phyloP scores from a whole-genome alignment of 2,888 invertebrate genomes.

The Panopea generosa region DNA sequence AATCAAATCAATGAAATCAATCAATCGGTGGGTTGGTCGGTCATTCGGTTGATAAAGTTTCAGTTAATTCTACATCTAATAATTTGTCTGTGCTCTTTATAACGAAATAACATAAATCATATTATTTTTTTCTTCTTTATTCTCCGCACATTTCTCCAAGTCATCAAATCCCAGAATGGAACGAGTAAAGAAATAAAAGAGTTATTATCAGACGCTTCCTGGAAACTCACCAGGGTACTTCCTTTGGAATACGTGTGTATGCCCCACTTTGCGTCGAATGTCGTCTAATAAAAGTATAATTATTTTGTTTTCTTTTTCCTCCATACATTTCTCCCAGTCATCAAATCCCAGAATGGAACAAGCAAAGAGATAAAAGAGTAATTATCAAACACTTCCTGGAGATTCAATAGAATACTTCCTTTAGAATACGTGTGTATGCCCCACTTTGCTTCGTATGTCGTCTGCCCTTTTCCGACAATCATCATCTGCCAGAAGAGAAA shows the following conservation, averaged over 20 bases:
- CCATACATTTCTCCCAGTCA: not conserved
- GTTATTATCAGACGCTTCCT: constrained; percentile 28
- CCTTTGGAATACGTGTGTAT: constrained; percentile 31
- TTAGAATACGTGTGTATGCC: constrained; percentile 40
- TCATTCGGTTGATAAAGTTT: too few species aligned
- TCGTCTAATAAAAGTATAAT: too few species aligned
- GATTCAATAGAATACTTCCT: constrained; percentile 23
- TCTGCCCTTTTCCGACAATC: constrained; percentile 44
- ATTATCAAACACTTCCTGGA: constrained; percentile 38
- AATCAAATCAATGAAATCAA: too few species aligned
- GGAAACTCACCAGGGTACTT: constrained; percentile 30
- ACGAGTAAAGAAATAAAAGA: not conserved
- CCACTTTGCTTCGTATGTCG: constrained; percentile 41
- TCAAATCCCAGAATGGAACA: not conserved
- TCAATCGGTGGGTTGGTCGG: too few species aligned
- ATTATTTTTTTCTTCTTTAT: too few species aligned
- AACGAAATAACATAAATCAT: too few species aligned
- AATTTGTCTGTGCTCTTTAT: too few species aligned
- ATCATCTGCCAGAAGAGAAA: constrained; percentile 56
- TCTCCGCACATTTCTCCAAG: not conserved
- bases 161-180: not conserved
- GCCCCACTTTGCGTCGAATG: constrained; percentile 42
- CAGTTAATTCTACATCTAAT: too few species aligned
- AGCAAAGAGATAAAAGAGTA: not conserved
- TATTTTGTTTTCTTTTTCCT: too few species aligned